phyloP scores from a whole-genome alignment of 2,113 vertebrate genomes.

The Limnothrissa miodon region DNA sequence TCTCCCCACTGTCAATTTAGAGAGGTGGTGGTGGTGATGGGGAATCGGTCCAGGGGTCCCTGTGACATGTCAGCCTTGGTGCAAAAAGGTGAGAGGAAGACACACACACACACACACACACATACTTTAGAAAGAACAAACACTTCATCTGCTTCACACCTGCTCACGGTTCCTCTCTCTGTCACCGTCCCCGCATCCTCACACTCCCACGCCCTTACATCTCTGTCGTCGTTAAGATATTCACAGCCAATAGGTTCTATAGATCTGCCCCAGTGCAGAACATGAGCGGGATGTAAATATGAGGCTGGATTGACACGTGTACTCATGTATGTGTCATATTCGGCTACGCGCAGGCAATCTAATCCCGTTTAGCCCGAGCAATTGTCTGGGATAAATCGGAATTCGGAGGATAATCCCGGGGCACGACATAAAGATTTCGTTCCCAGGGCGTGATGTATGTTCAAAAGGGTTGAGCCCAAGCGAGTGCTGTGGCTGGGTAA shows the following conservation, averaged over 20 bases:
- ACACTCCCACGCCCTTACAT: slow-evolving; percentile 13
- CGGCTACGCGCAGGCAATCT: neutral
- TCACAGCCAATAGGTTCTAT: slow-evolving; percentile 16
- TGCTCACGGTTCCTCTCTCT: slow-evolving; percentile 33
- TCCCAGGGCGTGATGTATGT: neutral
- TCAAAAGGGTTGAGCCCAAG: neutral
- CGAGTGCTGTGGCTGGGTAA: neutral
- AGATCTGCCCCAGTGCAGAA: neutral
- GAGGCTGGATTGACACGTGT: neutral
- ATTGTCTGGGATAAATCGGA: neutral
- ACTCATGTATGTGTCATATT: neutral
- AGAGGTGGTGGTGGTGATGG: no score
- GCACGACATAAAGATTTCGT: slow-evolving; percentile 1
- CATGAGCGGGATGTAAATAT: slow-evolving; percentile 6
- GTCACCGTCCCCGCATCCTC: slow-evolving; percentile 47
- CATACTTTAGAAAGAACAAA: no score
- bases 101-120: no score
- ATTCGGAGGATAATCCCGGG: neutral
- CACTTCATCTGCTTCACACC: slow-evolving; percentile 33
- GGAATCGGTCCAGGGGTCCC: neutral
- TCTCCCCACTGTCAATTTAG: neutral
- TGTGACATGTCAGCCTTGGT: slow-evolving; percentile 14
- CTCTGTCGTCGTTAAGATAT: neutral
- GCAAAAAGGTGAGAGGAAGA: neutral
- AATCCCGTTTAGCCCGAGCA: neutral